phyloP scores from a whole-genome alignment of 37 sponge, comb jelly and placozoan species.

The Petrosia ficiformis region DNA sequence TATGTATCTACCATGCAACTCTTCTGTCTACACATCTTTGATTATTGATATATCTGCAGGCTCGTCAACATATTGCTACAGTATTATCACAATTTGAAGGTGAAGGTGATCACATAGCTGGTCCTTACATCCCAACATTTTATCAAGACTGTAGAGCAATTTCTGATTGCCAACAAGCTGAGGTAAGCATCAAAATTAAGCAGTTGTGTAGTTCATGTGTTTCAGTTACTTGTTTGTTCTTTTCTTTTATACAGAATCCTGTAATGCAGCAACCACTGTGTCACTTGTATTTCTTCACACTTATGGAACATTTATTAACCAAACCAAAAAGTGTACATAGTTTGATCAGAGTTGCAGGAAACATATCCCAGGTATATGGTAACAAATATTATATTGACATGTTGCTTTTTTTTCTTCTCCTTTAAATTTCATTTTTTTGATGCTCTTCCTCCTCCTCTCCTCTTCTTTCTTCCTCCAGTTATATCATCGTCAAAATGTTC shows the following conservation, averaged over 20 bases:
- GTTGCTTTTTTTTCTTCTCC: background rate
- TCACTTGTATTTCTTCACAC: conserved; percentile 79
- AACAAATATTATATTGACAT: background rate
- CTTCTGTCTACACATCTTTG: too few species aligned
- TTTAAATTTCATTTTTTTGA: background rate
- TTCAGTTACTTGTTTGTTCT: background rate
- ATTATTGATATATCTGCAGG: background rate
- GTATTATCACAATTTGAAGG: conserved; percentile 15
- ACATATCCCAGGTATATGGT: background rate
- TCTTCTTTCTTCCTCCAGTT: background rate
- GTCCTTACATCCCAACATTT: conserved; percentile 47
- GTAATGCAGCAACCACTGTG: conserved; percentile 79
- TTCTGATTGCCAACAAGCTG: background rate
- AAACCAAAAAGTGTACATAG: conserved; percentile 6
- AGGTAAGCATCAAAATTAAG: background rate
- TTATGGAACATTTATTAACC: conserved; percentile 65
- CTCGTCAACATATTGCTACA: conserved; percentile 18
- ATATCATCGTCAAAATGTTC: background rate
- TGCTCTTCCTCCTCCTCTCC: background rate
- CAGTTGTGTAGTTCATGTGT: background rate
- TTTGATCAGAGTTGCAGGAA: conserved; percentile 5
- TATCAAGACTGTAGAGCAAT: conserved; percentile 53
- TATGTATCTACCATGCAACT: too few species aligned
- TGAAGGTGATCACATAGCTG: background rate
- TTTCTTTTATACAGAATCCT: conserved; percentile 23